A percentile compares a stretch with the other conserved stretches of the same genome.
These are phyloP conservation scores for Chironomus tentans DNA, from an alignment of 2,888 invertebrate genomes.

Conservation along the genomic window DNA sequence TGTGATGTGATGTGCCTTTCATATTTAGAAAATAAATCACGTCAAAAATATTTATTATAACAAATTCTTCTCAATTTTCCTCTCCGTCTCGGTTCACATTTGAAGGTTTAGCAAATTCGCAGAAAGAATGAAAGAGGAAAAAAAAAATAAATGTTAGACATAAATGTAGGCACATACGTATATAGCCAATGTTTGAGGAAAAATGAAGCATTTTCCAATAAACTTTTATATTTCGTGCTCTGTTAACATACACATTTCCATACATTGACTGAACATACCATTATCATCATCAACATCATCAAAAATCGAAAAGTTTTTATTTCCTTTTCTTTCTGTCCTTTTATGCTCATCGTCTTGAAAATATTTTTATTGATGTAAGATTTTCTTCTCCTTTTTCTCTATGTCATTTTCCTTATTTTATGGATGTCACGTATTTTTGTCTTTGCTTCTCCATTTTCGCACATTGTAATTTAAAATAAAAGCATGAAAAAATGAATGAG, in stretches of 20 bases:
- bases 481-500: not conserved
- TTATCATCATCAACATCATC: not conserved
- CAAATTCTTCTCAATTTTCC: not conserved
- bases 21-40: constrained; percentile 12
- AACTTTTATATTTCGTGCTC: not conserved
- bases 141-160: too few relatives aligned
- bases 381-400: not conserved
- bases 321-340: not conserved
- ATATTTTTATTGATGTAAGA: not conserved
- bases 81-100: not conserved
- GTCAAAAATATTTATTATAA: constrained; percentile 12
- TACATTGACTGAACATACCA: not conserved
- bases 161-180: too few relatives aligned
- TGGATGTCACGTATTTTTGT: not conserved
- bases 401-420: not conserved
- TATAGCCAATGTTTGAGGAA: not conserved
- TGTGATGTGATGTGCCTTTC: not conserved
- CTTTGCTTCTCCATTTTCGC: not conserved
- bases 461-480: not conserved
- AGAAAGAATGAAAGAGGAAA: too few relatives aligned
- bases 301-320: not conserved
- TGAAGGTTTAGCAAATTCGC: not conserved
- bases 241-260: not conserved
- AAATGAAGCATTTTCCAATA: not conserved
- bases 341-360: not conserved